Evolutionary conservation across 2,113 vertebrate species (phyloP), one percentile per base, ranked within the genome.

Genomic region (Beaufortia kweichowensis): DNA sequence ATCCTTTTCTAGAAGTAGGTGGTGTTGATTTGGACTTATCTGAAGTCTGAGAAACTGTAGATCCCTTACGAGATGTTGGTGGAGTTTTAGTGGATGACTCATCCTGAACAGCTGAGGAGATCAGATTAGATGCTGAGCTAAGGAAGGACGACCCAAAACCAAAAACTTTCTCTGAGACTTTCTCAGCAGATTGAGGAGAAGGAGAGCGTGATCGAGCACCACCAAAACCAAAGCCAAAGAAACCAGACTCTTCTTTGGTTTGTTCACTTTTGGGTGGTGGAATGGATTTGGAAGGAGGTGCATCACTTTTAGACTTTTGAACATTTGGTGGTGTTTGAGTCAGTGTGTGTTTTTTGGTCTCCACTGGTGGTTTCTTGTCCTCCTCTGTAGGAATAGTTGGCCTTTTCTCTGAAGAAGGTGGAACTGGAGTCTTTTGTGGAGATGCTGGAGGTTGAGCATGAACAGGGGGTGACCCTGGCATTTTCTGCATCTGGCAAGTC

Each of bases 401-500:
- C 12, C 48, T 67, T 14, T 71, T 79, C 61, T 79, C 50, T 46
- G 66, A 55, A 48, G 66, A 56, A 59, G 29, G 50, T 59, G 50
- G 17, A 28, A 65, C 28, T 68, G 56, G 60, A 63, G 39, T 71
- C 8, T 69, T 56, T 21, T 48, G 68, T 66, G 33, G 74, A 63
- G 35, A 67, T 69, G 75, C 61, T 74, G 70, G n/a, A 63, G 11
- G 35, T 39, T 76, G 79, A 65, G 35, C 78, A 78, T 88, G 92
- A n/a, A 15, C 77, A 31, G 65, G 24, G 33, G 87, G 67, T 39
- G 88, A 23, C 41, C 76, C 35, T 66, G 75, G 15, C 55, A 66
- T 43, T 67, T 93, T 88, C 62, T 95, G 92, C 92, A 95, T 94
- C 88, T 98, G 97, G 83, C 97, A 98, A 81, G 91, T 97, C 77